A percentile compares a stretch with the other conserved stretches of the same genome.
These are phyloP conservation scores for Leptinotarsa juncta DNA, from an alignment of 2,888 invertebrate species.

Conservation along the genomic window DNA sequence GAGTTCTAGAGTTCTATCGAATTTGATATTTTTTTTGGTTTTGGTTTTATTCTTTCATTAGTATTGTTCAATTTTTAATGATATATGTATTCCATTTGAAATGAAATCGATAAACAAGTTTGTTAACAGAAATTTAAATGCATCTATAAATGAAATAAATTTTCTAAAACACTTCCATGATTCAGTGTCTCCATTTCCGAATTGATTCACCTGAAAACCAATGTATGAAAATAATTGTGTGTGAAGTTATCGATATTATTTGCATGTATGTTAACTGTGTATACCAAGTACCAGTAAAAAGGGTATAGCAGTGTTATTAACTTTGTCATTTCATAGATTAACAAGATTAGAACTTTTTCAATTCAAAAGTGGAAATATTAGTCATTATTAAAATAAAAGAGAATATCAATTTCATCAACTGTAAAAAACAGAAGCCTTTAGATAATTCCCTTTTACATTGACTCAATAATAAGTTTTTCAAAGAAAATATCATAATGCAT, in stretches of 20 bases:
- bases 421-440: not conserved
- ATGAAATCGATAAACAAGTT: too few species aligned
- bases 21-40: too few species aligned
- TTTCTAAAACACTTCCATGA: not conserved
- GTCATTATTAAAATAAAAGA: not conserved
- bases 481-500: constrained; percentile 1
- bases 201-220: constrained; percentile 2
- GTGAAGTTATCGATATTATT: not conserved
- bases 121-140: too few species aligned
- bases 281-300: constrained; percentile 14
- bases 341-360: not conserved
- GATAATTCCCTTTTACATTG: not conserved
- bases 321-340: not conserved
- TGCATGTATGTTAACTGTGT: constrained; percentile 12
- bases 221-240: not conserved
- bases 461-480: not conserved
- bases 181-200: not conserved
- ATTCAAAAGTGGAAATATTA: not conserved
- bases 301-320: constrained; percentile 4
- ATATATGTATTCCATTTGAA: too few species aligned
- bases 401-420: not conserved
- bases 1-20: too few species aligned
- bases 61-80: too few species aligned
- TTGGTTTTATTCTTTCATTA: too few species aligned
- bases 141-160: not conserved